A percentile compares a stretch with the other conserved stretches of the same genome.
Conservation (phyloP, 2,113 vertebrate species). For the Ciconia boyciana region DNA sequence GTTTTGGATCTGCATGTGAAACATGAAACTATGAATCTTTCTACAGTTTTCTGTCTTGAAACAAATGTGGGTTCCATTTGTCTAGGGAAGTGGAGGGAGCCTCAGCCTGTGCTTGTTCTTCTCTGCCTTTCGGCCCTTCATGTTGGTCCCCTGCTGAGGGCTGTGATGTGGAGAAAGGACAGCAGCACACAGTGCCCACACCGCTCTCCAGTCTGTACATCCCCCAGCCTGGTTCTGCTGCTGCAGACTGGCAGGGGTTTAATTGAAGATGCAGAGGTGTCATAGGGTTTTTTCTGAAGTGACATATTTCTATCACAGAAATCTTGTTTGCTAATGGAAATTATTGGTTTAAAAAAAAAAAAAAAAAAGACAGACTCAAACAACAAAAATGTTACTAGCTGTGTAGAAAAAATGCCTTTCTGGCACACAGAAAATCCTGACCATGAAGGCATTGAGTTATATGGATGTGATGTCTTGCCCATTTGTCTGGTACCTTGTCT, state of each 20-base stretch:
- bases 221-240: neutral
- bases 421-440: conserved; percentile 10
- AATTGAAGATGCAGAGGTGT: conserved; percentile 56
- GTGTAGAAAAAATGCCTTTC: neutral
- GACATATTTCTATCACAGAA: conserved; percentile 38
- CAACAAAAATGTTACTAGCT: conserved; percentile 37
- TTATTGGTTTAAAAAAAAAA: neutral
- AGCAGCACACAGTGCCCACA: neutral
- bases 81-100: neutral
- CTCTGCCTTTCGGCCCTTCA: neutral
- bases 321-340: conserved; percentile 59
- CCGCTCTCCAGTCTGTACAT: neutral
- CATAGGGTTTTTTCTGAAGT: conserved; percentile 36
- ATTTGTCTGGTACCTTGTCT: neutral
- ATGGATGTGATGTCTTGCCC: neutral
- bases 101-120: neutral
- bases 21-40: neutral
- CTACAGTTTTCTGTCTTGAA: neutral
- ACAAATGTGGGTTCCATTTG: neutral
- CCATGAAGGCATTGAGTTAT: neutral
- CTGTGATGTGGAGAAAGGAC: neutral
- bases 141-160: neutral
- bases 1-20: neutral
- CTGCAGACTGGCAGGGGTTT: conserved; percentile 37
- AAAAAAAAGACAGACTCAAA: conserved; percentile 12